Evolutionary conservation across 2,888 invertebrate genomes (phyloP).

Genomic region (Noctua janthina): DNA sequence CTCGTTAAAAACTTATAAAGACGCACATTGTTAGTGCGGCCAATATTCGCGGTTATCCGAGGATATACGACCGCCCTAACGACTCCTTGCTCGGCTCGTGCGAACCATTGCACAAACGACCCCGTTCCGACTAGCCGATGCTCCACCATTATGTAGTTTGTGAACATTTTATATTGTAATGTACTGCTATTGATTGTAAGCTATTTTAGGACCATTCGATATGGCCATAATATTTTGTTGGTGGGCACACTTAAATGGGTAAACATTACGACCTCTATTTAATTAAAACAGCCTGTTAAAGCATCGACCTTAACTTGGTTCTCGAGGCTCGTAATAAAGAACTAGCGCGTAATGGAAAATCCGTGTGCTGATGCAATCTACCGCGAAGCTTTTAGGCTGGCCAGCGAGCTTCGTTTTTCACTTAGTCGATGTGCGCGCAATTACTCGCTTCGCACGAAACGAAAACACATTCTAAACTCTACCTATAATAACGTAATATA

Average conservation of each 20-base stretch:
- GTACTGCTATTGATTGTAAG: conserved; percentile 48
- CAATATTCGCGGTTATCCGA: conserved; percentile 88
- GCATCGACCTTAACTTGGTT: conserved; percentile 66
- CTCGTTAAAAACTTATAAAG: conserved; percentile 91
- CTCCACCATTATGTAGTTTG: conserved; percentile 64
- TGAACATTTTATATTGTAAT: conserved; percentile 61
- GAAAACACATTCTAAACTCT: conserved; percentile 51
- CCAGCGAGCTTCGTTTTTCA: conserved; percentile 82
- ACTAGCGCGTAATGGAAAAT: conserved; percentile 86
- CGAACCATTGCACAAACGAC: conserved; percentile 80
- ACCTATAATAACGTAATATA: conserved; percentile 17
- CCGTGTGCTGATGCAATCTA: conserved; percentile 89
- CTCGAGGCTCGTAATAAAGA: conserved; percentile 75
- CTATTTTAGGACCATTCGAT: conserved; percentile 41
- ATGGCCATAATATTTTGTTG: conserved; percentile 48
- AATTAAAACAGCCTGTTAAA: conserved; percentile 69
- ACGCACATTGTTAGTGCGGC: conserved; percentile 90
- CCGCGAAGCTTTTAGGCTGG: conserved; percentile 85
- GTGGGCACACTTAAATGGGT: conserved; percentile 38
- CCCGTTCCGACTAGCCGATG: conserved; percentile 72
- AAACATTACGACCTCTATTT: conserved; percentile 62
- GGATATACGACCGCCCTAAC: conserved; percentile 87
- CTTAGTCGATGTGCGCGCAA: conserved; percentile 82
- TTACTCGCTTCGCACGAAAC: conserved; percentile 78
- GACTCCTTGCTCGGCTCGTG: conserved; percentile 77